These are phyloP conservation scores for Paramormyrops hopkinsi DNA, from an alignment of 2,797 vertebrate species.

Conservation along the genomic window DNA sequence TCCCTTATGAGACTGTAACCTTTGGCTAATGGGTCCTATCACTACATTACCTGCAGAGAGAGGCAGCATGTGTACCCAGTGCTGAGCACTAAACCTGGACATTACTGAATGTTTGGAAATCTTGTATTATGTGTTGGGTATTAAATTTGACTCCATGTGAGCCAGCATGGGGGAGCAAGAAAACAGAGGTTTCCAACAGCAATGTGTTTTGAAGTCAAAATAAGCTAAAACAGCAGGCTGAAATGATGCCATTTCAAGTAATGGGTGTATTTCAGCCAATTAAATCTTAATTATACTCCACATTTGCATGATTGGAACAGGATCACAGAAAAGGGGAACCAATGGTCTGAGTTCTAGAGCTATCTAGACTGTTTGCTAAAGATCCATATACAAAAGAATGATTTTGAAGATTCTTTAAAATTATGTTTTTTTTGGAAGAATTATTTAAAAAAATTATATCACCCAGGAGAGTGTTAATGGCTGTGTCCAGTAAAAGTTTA, in stretches of 20 bases:
- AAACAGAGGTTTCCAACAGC: not conserved
- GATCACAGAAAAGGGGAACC: not conserved
- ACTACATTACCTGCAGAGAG: not conserved
- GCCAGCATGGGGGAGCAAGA: not conserved
- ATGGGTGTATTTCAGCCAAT: slow-evolving; percentile 1
- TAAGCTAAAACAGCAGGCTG: not conserved
- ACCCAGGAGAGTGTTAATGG: not conserved
- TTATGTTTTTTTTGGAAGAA: not conserved
- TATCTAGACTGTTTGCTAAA: not conserved
- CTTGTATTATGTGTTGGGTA: not conserved
- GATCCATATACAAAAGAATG: not conserved
- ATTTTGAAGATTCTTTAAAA: not conserved
- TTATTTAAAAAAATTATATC: not conserved
- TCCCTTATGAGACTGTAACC: not conserved
- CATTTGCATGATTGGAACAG: slow-evolving; percentile 1
- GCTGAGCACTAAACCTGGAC: not conserved
- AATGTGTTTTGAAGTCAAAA: not conserved
- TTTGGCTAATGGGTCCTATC: not conserved
- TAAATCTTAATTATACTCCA: slow-evolving; percentile 2
- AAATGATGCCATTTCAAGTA: not conserved
- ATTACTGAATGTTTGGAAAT: not conserved
- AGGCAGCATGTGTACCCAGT: not conserved
- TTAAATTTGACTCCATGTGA: not conserved
- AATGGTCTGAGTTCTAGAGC: not conserved
- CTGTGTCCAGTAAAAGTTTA: not conserved